Percentiles rank a stretch among this genome's conserved stretches.
Conservation (phyloP, 2,797 vertebrate species). For the Oreochromis grahami region DNA sequence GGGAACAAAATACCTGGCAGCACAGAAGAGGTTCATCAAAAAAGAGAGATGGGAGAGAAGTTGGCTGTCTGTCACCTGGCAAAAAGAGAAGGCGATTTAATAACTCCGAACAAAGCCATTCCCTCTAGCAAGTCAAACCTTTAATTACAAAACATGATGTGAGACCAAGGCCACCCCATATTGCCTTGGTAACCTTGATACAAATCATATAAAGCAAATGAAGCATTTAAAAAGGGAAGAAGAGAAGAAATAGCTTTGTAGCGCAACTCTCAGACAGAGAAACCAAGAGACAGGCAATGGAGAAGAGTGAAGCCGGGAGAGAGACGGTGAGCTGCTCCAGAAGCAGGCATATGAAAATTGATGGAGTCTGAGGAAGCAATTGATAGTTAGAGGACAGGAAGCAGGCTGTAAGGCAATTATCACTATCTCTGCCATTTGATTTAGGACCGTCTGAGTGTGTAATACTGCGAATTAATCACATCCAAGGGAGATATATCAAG, state of each 20-base stretch:
- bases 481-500: conserved; percentile 44
- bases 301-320: background rate
- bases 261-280: background rate
- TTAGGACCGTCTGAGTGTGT: conserved; percentile 63
- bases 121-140: conserved; percentile 56
- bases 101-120: conserved; percentile 62
- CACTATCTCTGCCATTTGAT: conserved; percentile 67
- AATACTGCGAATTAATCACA: conserved; percentile 69
- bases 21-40: conserved; percentile 25
- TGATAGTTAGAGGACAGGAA: conserved; percentile 76
- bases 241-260: background rate
- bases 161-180: conserved; percentile 46
- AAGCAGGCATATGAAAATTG: conserved; percentile 62
- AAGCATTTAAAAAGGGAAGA: conserved; percentile 53
- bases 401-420: conserved; percentile 73
- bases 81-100: conserved; percentile 59
- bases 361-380: conserved; percentile 66
- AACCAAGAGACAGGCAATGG: background rate
- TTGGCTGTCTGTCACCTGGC: conserved; percentile 51
- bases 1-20: conserved; percentile 40
- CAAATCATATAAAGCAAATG: conserved; percentile 68
- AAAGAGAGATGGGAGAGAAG: conserved; percentile 26
- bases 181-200: conserved; percentile 66
- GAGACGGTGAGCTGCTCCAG: conserved; percentile 12
- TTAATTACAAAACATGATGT: conserved; percentile 72